Conservation (phyloP, 2,797 vertebrate genomes). For the Gallinago solitaria region DNA sequence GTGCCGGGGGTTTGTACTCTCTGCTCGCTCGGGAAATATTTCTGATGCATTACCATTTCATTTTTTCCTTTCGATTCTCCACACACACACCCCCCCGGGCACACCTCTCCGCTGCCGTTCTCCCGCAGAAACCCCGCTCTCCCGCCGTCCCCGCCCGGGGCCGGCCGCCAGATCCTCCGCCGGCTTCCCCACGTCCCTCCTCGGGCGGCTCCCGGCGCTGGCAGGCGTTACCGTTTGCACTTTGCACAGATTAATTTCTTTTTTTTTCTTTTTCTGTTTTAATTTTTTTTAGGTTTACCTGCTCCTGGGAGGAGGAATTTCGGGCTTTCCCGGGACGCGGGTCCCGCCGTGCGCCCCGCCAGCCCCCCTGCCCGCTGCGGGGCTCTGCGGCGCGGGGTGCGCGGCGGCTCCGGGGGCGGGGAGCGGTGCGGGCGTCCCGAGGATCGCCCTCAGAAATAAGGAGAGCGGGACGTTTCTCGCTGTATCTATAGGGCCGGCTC, state of each 20-base stretch:
- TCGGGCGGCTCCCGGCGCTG: neutral
- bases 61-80: neutral
- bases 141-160: neutral
- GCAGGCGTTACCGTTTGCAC: neutral
- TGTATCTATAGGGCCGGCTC: fast-evolving
- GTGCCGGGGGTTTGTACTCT: neutral
- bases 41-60: neutral
- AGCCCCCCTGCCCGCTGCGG: neutral
- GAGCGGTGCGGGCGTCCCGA: neutral
- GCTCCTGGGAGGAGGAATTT: neutral
- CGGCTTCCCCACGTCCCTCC: neutral
- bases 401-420: no score
- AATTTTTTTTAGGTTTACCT: neutral
- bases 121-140: neutral
- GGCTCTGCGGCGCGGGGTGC: neutral
- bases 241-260: neutral
- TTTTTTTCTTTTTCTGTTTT: neutral
- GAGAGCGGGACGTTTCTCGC: neutral
- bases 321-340: neutral
- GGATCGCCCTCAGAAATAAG: neutral
- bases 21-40: neutral
- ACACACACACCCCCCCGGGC: neutral
- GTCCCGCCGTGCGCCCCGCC: neutral
- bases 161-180: neutral
- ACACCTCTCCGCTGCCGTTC: neutral